Percentiles rank a stretch among this genome's conserved stretches.
These are phyloP conservation scores for Anas platyrhynchos DNA, from an alignment of 2,113 vertebrate genomes.

Conservation along the genomic window DNA sequence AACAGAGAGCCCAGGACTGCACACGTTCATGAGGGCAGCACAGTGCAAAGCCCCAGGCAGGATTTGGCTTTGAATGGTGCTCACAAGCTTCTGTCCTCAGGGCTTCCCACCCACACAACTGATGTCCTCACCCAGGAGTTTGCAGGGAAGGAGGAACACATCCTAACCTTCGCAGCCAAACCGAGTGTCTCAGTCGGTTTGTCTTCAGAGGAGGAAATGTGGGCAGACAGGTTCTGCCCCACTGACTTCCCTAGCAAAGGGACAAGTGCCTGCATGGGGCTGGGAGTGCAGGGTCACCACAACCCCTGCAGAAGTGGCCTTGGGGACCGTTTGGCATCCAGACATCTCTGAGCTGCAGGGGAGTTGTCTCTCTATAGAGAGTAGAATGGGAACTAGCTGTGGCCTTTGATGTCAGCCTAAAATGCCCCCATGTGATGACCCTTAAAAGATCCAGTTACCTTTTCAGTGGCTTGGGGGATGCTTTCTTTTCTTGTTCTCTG, in stretches of 20 bases:
- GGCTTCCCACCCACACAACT: not conserved
- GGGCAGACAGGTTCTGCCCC: not conserved
- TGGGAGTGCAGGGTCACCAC: rapidly evolving
- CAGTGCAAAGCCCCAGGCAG: not conserved
- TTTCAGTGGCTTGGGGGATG: not conserved
- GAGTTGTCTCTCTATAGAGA: not conserved
- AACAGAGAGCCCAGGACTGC: not conserved
- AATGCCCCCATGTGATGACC: not conserved
- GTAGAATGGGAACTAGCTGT: not conserved
- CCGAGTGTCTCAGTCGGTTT: not conserved
- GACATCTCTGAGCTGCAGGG: not conserved
- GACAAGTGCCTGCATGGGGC: not conserved
- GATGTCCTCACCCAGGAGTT: not conserved
- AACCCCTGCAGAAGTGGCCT: not conserved
- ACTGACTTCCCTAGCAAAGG: not conserved
- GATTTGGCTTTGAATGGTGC: not conserved
- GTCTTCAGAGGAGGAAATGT: not conserved
- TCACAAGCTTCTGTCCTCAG: not conserved
- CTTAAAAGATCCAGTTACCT: not conserved
- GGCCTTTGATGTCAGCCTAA: rapidly evolving
- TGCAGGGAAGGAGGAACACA: not conserved
- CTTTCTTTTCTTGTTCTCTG: not conserved
- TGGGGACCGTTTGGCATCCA: not conserved
- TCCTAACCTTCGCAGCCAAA: not conserved
- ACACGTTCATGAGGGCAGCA: rapidly evolving